These are phyloP conservation scores for Lasioglossum pauxillum DNA, from an alignment of 2,888 invertebrate genomes.

Conservation along the genomic window DNA sequence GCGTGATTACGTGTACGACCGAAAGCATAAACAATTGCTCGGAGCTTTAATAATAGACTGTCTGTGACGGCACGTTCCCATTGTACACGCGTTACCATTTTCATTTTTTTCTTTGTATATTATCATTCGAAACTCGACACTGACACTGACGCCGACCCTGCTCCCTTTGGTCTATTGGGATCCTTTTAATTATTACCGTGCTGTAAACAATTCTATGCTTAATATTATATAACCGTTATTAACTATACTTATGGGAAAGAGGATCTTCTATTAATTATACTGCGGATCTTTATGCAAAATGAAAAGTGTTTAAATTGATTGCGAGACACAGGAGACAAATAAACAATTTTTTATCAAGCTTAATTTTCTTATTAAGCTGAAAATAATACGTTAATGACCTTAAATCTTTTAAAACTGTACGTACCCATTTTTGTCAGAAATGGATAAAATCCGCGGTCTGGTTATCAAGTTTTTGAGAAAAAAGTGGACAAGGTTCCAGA, in stretches of 20 bases:
- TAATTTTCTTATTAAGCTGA: too few species aligned
- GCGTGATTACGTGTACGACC: conserved; percentile 20
- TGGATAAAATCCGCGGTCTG: too few species aligned
- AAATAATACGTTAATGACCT: too few species aligned
- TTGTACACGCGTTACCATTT: not conserved
- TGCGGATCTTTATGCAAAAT: too few species aligned
- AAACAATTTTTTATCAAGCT: too few species aligned
- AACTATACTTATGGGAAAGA: not conserved
- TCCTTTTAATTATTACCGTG: too few species aligned
- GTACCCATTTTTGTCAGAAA: too few species aligned
- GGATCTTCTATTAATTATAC: too few species aligned
- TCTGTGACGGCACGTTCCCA: not conserved
- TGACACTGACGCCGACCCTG: not conserved
- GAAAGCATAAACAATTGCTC: conserved; percentile 30
- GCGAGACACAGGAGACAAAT: too few species aligned
- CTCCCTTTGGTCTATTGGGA: not conserved
- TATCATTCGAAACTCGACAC: not conserved
- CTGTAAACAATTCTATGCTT: not conserved
- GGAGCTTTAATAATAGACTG: conserved; percentile 23
- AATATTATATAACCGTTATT: not conserved
- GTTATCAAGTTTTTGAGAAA: not conserved
- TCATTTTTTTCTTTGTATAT: not conserved
- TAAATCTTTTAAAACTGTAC: too few species aligned
- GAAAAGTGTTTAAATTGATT: too few species aligned
- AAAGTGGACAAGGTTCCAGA: not conserved